phyloP scores from a whole-genome alignment of 2,113 vertebrate genomes.

The Chroicocephalus ridibundus region DNA sequence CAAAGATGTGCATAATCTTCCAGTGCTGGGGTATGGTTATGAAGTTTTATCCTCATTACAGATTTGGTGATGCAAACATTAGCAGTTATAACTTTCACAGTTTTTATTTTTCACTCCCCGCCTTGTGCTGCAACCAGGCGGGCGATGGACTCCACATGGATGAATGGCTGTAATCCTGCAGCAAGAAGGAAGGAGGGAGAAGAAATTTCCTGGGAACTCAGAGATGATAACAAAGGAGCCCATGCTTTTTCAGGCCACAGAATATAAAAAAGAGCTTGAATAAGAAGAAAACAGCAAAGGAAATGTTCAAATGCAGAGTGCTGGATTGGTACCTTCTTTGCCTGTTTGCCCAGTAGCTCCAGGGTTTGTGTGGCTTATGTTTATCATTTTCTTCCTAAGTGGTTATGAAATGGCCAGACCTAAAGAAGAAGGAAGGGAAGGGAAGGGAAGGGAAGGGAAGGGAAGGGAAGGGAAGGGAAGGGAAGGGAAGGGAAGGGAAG shows the following conservation, averaged over 20 bases:
- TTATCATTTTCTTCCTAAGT: neutral
- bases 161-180: neutral
- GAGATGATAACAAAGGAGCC: neutral
- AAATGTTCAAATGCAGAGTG: neutral
- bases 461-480: neutral
- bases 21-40: too few species aligned
- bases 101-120: neutral
- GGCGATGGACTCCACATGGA: neutral
- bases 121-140: rapidly evolving
- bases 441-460: neutral
- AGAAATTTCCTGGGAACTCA: neutral
- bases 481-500: neutral
- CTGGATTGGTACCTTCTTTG: neutral
- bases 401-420: neutral
- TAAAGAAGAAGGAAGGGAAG: too few species aligned
- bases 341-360: neutral
- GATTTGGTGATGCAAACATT: neutral
- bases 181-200: neutral
- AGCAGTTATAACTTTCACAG: neutral
- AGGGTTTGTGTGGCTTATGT: neutral
- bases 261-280: neutral
- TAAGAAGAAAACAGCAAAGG: neutral
- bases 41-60: neutral
- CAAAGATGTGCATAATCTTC: neutral
- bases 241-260: neutral